These are phyloP conservation scores for Choreutis nemorana DNA, from an alignment of 2,888 invertebrate species.

Conservation along the genomic window DNA sequence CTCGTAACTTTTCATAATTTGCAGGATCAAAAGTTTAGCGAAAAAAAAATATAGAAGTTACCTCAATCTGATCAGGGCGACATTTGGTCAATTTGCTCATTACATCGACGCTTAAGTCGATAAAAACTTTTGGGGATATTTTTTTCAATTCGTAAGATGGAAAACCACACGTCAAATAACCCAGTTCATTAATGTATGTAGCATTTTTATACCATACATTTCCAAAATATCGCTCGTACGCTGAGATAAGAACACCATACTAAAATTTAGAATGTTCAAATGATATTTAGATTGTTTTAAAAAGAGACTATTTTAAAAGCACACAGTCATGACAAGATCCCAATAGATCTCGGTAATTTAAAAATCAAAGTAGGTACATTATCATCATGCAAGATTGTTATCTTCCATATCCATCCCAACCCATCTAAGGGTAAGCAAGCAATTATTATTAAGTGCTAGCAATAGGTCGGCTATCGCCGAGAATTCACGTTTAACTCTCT, in stretches of 20 bases:
- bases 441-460: too few species aligned
- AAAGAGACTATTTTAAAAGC: too few species aligned
- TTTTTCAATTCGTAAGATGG: conserved; percentile 31
- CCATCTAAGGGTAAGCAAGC: too few species aligned
- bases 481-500: too few species aligned
- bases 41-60: conserved; percentile 11
- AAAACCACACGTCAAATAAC: conserved; percentile 50
- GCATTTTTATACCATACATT: conserved; percentile 35
- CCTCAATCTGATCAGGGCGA: conserved; percentile 34
- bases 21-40: neutral
- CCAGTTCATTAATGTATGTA: conserved; percentile 37
- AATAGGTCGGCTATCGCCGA: too few species aligned
- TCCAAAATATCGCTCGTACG: conserved; percentile 46
- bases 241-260: conserved; percentile 42
- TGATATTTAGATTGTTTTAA: conserved; percentile 1
- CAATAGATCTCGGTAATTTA: too few species aligned
- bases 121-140: conserved; percentile 36
- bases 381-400: too few species aligned
- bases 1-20: neutral
- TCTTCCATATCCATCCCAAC: too few species aligned
- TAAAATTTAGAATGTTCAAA: conserved; percentile 15
- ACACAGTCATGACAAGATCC: too few species aligned
- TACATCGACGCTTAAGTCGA: conserved; percentile 28
- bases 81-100: conserved; percentile 35
- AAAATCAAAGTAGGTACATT: too few species aligned